Base-by-base conservation (phyloP, 2,888 invertebrate species). In the Mantis religiosa region DNA sequence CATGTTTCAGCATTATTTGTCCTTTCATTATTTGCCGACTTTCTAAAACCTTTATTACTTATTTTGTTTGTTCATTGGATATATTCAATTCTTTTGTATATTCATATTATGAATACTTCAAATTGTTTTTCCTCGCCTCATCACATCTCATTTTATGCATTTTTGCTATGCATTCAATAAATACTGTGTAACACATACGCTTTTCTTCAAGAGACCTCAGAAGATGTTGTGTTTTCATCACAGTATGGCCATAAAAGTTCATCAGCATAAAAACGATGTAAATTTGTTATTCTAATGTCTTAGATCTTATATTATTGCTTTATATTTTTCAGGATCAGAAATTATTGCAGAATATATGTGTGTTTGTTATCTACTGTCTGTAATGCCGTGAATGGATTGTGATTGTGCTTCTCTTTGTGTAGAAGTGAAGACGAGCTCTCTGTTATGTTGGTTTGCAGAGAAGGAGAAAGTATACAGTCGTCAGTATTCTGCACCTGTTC, bases 401-500 rank as follows among this genome's bases (percentile, higher is more conserved):
- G 54, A 71, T 20, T 71, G 54, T 71, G 20, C 3, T 71, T 71
- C 54, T 71, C 54, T 71, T 71, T 71, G 54, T 25, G 25, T 71
- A 71, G 54, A 71, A 71, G 54, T 71, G 54, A 71, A 71, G 54
- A 25, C 54, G 54, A 71, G 54, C 54, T 71, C 54, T 71, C 54
- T 71, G 54, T 71, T 71, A 71, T 71, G 54, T 89, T 85, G 71
- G 54, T 83, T 89, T 87, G 83, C 95, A 94, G 96, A 97, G 91
- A 97, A 97, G 93, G 98, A 98, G 93, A 97, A 97, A 93, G 96
- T 97, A 91, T 97, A 97, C 93, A 97, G 96, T 92, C 96, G 99
- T 14, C 99, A 99, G 94, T 97, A 98, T 93, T 98, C 98, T 28
- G 98, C 98, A 85, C 98, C 99, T n/a, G 96, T 98, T 92, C 95